A percentile compares a stretch with the other conserved stretches of the same genome.
These are phyloP conservation scores for Lates calcarifer DNA, from an alignment of 2,113 vertebrate genomes.

Conservation along the genomic window DNA sequence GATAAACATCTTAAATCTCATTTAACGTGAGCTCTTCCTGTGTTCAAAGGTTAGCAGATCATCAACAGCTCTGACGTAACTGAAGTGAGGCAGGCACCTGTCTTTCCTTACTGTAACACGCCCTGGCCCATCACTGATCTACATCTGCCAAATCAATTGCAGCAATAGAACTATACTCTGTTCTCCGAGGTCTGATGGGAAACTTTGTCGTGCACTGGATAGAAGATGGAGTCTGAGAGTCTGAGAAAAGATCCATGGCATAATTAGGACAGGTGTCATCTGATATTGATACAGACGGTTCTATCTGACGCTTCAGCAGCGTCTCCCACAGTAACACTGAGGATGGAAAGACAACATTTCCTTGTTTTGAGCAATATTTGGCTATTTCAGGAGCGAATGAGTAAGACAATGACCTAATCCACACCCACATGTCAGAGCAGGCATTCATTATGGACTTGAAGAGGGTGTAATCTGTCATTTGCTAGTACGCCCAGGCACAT, in stretches of 20 bases:
- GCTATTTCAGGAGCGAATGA: conserved; percentile 68
- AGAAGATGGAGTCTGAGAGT: background rate
- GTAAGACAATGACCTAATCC: conserved; percentile 71
- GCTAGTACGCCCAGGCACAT: conserved; percentile 43
- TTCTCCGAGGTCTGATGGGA: background rate
- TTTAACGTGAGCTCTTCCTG: background rate
- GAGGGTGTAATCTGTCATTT: conserved; percentile 63
- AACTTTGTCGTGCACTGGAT: background rate
- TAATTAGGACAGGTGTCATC: conserved; percentile 8
- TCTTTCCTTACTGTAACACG: background rate
- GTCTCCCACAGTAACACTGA: background rate
- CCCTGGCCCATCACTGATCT: background rate
- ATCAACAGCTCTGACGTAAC: background rate
- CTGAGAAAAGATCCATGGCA: background rate
- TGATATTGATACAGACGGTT: conserved; percentile 3
- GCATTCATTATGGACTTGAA: conserved; percentile 67
- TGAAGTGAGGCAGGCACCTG: background rate
- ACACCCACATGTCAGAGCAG: conserved; percentile 67
- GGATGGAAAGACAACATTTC: conserved; percentile 14
- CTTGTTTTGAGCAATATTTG: conserved; percentile 55
- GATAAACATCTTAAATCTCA: conserved; percentile 5
- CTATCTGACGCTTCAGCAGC: conserved; percentile 6
- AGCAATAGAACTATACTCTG: background rate
- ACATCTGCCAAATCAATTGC: background rate
- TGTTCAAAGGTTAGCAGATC: background rate